Evolutionary conservation across 2,113 vertebrate genomes (phyloP).

Genomic region (Pao palembangensis): DNA sequence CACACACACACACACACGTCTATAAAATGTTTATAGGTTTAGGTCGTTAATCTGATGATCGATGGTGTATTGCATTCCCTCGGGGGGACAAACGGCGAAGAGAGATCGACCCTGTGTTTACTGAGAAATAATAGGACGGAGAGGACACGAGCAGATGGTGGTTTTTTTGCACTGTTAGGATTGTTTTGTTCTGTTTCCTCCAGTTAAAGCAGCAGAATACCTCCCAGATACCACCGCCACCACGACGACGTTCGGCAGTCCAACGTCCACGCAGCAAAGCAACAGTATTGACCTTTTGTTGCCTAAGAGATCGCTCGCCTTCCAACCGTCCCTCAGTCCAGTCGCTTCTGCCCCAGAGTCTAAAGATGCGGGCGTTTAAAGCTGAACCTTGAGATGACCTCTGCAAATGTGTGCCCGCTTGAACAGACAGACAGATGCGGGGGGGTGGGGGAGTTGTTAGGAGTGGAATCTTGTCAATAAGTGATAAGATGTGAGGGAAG

Average conservation of each 20-base stretch:
- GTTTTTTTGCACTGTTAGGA: constrained; percentile 44
- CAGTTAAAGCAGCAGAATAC: constrained; percentile 31
- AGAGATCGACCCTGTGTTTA: constrained; percentile 19
- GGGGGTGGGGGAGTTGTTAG: not conserved
- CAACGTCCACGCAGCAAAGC: constrained; percentile 48
- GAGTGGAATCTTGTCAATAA: constrained; percentile 22
- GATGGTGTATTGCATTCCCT: constrained; percentile 67
- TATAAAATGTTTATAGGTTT: constrained; percentile 60
- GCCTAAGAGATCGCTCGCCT: constrained; percentile 13
- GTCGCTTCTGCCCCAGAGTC: constrained; percentile 14
- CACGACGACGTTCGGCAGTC: constrained; percentile 45
- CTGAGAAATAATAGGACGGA: constrained; percentile 52
- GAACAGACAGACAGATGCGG: not conserved
- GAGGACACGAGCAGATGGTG: constrained; percentile 25
- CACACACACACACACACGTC: too few relatives aligned
- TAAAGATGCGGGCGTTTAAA: constrained; percentile 45
- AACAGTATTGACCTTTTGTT: constrained; percentile 34
- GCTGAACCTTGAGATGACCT: constrained; percentile 53
- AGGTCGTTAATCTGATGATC: constrained; percentile 54
- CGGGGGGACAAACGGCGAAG: constrained; percentile 21
- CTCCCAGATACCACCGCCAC: constrained; percentile 28
- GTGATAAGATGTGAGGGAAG: constrained; percentile 24
- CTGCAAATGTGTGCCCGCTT: constrained; percentile 38
- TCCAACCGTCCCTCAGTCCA: constrained; percentile 10
- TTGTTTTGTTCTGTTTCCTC: constrained; percentile 43